Conservation (phyloP, 2,797 vertebrate genomes). For the Tapirus indicus region DNA sequence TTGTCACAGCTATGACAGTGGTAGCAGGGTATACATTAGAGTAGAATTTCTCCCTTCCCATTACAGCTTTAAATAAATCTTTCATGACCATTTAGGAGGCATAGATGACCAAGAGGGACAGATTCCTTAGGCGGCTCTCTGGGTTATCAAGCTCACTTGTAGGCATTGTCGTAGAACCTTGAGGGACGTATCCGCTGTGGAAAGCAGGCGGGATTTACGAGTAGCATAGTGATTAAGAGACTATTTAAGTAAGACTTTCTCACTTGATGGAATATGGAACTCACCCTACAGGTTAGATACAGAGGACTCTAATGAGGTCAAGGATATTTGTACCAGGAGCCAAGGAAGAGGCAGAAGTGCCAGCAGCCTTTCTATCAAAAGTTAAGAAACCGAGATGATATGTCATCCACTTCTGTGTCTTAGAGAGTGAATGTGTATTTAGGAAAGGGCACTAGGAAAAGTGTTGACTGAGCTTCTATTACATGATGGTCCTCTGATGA, state of each 20-base stretch:
- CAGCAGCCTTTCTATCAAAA: neutral
- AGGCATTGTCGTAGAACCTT: neutral
- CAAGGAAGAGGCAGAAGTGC: neutral
- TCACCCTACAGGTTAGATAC: neutral
- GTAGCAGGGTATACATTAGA: neutral
- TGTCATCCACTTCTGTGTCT: neutral
- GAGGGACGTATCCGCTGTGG: neutral
- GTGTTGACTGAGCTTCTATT: neutral
- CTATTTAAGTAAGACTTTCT: conserved; percentile 10
- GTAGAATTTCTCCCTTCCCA: conserved; percentile 38
- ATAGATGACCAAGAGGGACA: neutral
- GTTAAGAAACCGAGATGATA: neutral
- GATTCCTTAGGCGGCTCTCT: neutral
- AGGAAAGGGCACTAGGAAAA: neutral
- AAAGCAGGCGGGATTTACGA: neutral
- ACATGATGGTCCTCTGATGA: neutral
- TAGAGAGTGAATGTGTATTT: neutral
- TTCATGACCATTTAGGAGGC: conserved; percentile 18
- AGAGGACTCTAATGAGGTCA: neutral
- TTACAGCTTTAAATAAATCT: conserved; percentile 56
- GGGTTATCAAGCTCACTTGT: neutral
- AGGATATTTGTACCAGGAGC: neutral
- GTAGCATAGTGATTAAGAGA: neutral
- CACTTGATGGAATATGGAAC: neutral
- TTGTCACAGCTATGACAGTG: conserved; percentile 3